Evolutionary conservation across 2,113 vertebrate genomes (phyloP), one percentile per base, ranked within the genome.

Genomic region (Menura novaehollandiae): DNA sequence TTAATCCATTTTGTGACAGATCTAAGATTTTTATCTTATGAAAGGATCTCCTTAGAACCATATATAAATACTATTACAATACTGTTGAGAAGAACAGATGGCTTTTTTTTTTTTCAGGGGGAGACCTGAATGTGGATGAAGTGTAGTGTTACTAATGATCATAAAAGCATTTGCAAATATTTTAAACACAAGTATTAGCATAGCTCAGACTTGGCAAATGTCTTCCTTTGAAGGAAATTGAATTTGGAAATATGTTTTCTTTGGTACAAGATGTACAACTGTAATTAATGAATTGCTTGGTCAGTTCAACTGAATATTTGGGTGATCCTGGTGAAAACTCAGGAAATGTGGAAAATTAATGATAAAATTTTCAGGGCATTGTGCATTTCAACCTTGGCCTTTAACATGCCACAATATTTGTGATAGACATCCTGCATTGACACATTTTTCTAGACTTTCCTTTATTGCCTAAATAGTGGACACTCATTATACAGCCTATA

Each of bases 141-240:
- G 33, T 67, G 11, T 51, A 80, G 63, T 86, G 79, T 90, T 86
- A 91, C 77, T 94, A 95, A 93, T 84, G 92, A 68, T 84, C 90
- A 88, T 80, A 53, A 95, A 95, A 88, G 37, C 6, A 2, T 93
- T 90, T 90, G 64, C 30, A 96, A 94, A 94, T 86, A 84, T 80
- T 94, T 96, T 88, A 91, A 86, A 90, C 72, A 91, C 46, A 94
- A 88, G 66, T 92, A 90, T 78, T 92, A 88, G 22, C 39, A 63
- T 74, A 71, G 52, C 55, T 85, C 75, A 69, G 33, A 62, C 58
- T 87, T 95, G 74, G n/a, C 15, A 91, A 91, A 94, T 79, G 16
- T 21, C n/a, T 47, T 91, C 20, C 60, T 89, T 53, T 63, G 67
- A 51, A 85, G 67, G 71, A 91, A 88, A 80, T 58, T 90, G 63